A percentile compares a stretch with the other conserved stretches of the same genome.
Conservation (phyloP, 2,113 vertebrate species). For the Psettodes erumei region DNA sequence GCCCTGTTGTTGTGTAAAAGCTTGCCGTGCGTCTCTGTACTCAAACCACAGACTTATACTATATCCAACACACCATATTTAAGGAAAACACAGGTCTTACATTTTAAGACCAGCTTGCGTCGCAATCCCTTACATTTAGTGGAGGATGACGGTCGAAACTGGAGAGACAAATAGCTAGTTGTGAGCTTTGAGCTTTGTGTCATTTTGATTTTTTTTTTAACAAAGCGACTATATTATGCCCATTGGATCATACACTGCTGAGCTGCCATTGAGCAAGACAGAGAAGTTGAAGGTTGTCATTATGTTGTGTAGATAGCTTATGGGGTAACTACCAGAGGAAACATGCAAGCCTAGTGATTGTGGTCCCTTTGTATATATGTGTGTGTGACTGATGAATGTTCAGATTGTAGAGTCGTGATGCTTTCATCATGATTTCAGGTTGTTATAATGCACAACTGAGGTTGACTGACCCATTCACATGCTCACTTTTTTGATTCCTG, state of each 20-base stretch:
- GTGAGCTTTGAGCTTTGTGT: neutral
- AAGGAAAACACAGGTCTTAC: constrained; percentile 46
- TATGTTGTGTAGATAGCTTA: neutral
- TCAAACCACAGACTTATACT: constrained; percentile 41
- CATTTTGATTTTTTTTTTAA: neutral
- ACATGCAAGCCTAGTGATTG: neutral
- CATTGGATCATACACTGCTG: neutral
- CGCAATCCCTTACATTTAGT: constrained; percentile 1
- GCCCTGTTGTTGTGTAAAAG: constrained; percentile 61
- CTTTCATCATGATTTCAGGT: constrained; percentile 22
- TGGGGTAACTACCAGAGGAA: neutral
- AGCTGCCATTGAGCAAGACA: constrained; percentile 9
- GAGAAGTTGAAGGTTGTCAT: neutral
- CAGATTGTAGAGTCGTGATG: neutral
- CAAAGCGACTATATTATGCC: neutral
- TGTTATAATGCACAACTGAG: neutral
- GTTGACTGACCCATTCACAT: neutral
- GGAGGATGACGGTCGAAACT: neutral
- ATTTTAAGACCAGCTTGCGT: constrained; percentile 20
- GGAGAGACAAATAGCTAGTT: constrained; percentile 15
- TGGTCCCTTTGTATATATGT: neutral
- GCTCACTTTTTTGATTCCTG: neutral
- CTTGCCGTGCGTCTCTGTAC: constrained; percentile 34
- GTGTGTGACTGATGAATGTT: neutral
- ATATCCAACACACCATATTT: constrained; percentile 38